These are phyloP conservation scores for Phrynocephalus vlangalii DNA, from an alignment of 2,797 vertebrate genomes.

Conservation along the genomic window DNA sequence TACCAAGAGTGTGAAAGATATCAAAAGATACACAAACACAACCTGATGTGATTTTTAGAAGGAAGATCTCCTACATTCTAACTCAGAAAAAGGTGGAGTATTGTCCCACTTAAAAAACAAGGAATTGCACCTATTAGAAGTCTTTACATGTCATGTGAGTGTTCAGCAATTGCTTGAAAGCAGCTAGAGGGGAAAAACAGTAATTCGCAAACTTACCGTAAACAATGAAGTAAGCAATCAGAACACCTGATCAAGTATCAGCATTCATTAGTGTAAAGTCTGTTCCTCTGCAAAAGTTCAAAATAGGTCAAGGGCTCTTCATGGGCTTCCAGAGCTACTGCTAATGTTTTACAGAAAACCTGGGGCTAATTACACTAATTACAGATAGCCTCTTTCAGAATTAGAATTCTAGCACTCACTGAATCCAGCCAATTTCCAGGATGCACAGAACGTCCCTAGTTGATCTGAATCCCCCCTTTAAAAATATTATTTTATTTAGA, in stretches of 20 bases:
- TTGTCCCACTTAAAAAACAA: constrained; percentile 21
- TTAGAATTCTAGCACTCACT: constrained; percentile 37
- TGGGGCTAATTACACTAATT: constrained; percentile 37
- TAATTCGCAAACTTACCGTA: neutral
- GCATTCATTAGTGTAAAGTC: constrained; percentile 24
- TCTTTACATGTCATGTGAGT: neutral
- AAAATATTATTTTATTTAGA: constrained; percentile 11
- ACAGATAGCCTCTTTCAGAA: constrained; percentile 18
- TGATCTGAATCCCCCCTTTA: constrained; percentile 6
- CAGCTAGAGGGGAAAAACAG: constrained; percentile 46
- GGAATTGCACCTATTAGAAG: constrained; percentile 15
- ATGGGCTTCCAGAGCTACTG: constrained; percentile 11
- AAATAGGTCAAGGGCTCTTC: constrained; percentile 24
- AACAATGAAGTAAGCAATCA: constrained; percentile 51
- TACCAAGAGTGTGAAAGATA: constrained; percentile 18
- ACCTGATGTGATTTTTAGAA: neutral
- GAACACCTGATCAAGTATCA: constrained; percentile 8
- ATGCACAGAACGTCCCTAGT: constrained; percentile 33
- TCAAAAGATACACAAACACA: neutral
- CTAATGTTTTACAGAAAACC: constrained; percentile 23
- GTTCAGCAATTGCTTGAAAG: neutral
- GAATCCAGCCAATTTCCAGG: constrained; percentile 37
- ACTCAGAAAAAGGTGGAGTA: neutral
- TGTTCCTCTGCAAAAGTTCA: constrained; percentile 25
- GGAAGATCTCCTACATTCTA: rapidly evolving